phyloP scores from a whole-genome alignment of 2,888 invertebrate genomes.

The Zygaena filipendulae region DNA sequence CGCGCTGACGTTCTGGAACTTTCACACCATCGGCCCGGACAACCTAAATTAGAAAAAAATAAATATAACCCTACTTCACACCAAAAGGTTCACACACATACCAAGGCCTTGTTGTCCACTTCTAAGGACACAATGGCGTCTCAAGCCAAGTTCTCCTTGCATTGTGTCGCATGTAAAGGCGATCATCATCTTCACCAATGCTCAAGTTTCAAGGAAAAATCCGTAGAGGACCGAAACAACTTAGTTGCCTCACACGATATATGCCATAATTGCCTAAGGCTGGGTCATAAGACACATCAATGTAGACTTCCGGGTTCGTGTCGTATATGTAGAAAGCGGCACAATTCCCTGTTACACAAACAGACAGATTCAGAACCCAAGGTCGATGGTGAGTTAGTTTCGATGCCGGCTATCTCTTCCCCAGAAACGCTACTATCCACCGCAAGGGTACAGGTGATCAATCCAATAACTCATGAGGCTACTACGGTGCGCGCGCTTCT shows the following conservation, averaged over 20 bases:
- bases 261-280: constrained; percentile 5
- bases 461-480: constrained; percentile 1
- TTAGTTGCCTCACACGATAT: constrained; percentile 4
- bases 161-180: constrained; percentile 5
- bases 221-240: constrained; percentile 2
- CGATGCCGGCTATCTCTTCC: constrained; percentile 1
- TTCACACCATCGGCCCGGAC: too few relatives aligned
- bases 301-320: constrained; percentile 5
- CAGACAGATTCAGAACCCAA: neutral
- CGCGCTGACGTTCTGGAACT: constrained; percentile 9
- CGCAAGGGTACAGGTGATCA: constrained; percentile 3
- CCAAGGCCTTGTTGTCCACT: too few relatives aligned
- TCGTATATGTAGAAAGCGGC: constrained; percentile 3
- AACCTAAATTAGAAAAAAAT: too few relatives aligned
- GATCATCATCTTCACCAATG: constrained; percentile 10
- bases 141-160: neutral
- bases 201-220: constrained; percentile 4
- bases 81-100: too few relatives aligned
- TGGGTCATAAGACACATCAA: neutral
- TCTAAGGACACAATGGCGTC: neutral
- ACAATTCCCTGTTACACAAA: constrained; percentile 4
- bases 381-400: neutral
- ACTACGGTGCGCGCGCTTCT: constrained; percentile 3
- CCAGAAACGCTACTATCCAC: constrained; percentile 5
- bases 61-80: too few relatives aligned